Percentiles rank a stretch among this genome's conserved stretches.
These are phyloP conservation scores for Podabrus alpinus DNA, from an alignment of 2,888 invertebrate genomes.

Conservation along the genomic window DNA sequence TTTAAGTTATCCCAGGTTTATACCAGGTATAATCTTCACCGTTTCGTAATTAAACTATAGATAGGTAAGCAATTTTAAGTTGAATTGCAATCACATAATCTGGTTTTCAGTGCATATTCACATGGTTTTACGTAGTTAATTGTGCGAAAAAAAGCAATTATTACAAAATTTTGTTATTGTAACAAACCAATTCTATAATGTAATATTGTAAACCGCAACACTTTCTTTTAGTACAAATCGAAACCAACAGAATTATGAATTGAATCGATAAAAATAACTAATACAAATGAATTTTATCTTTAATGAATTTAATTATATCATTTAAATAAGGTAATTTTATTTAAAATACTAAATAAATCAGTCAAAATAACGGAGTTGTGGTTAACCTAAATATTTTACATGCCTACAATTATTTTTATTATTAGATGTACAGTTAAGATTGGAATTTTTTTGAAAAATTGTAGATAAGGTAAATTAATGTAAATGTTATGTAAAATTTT, in stretches of 20 bases:
- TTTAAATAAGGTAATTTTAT: not conserved
- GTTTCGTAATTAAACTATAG: not conserved
- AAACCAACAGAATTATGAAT: not conserved
- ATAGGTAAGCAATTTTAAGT: not conserved
- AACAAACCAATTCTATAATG: slow-evolving; percentile 1
- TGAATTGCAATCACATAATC: not conserved
- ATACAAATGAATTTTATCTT: not conserved
- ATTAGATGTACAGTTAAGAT: not conserved
- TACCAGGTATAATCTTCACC: not conserved
- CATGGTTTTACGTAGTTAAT: not conserved
- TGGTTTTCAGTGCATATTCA: not conserved
- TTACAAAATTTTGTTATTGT: slow-evolving; percentile 2
- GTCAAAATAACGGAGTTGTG: not conserved
- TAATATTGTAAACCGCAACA: slow-evolving; percentile 19
- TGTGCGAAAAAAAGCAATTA: not conserved
- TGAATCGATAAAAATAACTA: not conserved
- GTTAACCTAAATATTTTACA: slow-evolving; percentile 2
- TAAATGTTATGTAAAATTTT: not conserved
- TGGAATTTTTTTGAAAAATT: not conserved
- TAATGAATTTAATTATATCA: not conserved
- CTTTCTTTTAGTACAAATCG: slow-evolving; percentile 8
- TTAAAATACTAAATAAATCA: not conserved
- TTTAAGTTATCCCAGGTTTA: too few species aligned
- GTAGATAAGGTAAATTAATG: not conserved
- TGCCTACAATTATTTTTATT: not conserved